Base-by-base conservation (phyloP, 1,140 invertebrate species). In the Eumaeus atala region DNA sequence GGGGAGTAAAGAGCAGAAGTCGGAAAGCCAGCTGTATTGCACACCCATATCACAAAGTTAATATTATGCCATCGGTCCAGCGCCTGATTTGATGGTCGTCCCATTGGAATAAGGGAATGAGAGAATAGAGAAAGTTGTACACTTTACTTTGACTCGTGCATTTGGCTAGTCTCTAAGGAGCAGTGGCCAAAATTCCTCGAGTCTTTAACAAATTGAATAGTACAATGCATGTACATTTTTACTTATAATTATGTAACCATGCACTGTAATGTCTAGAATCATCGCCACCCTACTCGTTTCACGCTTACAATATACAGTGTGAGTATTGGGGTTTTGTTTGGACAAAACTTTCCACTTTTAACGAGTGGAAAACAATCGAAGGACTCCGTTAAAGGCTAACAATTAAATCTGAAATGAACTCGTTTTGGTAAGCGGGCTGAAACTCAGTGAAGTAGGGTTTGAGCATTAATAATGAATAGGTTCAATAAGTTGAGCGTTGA, bases 311-410 rank as follows among this genome's bases (percentile, higher is more conserved):
- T 44, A 14, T 28, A 28, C 2, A 28, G 6, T 28, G 21, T 28
- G 6, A 28, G 21, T 17, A 44, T 44, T 14, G 40, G 9, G 12
- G 40, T 44, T 44, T 44, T 9, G 40, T 44, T 44, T 44, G 40
- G 14, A 9, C 40, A 12, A 14, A 44, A 44, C 40, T 44, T 44
- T 44, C 16, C 16, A 40, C 38, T 14, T 16, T 16, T 14, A 44
- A 44, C 17, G 40, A 44, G 40, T 18, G 40, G 40, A 44, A 16
- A 44, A 16, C 16, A 44, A 44, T 44, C 40, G 16, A 37, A 37
- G 40, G 40, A 16, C 16, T 44, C 40, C 12, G 12, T 17, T 4
- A 16, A 44, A 44, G 6, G 40, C 16, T 44, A 16, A 16, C 40
- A 17, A 16, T 44, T 5, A 44, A 6, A 17, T 44, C 40, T 5